A percentile compares a stretch with the other conserved stretches of the same genome.
phyloP scores from a whole-genome alignment of 2,797 vertebrate genomes.

The Amniataba percoides region DNA sequence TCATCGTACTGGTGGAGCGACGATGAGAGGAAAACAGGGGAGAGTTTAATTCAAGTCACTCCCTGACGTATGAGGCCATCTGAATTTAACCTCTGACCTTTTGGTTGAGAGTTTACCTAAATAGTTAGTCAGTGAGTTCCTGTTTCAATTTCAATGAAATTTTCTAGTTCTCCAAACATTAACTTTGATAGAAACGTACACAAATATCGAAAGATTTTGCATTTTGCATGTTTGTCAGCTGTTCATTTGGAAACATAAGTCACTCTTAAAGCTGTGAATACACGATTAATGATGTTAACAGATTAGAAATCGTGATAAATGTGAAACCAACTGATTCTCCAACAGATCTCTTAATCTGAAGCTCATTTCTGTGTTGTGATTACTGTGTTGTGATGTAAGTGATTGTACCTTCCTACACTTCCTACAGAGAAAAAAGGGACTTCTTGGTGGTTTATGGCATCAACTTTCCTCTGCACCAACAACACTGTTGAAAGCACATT shows the following conservation, averaged over 20 bases:
- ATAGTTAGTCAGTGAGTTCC: neutral
- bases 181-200: neutral
- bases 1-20: too few relatives aligned
- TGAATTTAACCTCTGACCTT: neutral
- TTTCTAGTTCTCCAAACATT: neutral
- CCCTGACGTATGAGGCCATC: neutral
- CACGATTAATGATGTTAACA: neutral
- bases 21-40: neutral
- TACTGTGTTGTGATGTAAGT: too few relatives aligned
- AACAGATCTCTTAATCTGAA: too few relatives aligned
- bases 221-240: neutral
- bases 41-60: neutral
- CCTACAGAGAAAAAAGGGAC: neutral
- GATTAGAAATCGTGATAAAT: neutral
- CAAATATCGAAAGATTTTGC: neutral
- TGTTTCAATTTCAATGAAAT: neutral
- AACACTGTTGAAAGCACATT: neutral
- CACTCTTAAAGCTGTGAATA: neutral
- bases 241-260: neutral
- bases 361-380: neutral
- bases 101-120: neutral
- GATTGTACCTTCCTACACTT: neutral
- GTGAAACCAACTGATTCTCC: neutral
- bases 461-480: neutral
- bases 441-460: constrained; percentile 13